Percentiles rank a stretch among this genome's conserved stretches.
These are phyloP conservation scores for Volucella inflata DNA, from an alignment of 2,888 invertebrate genomes.

Conservation along the genomic window DNA sequence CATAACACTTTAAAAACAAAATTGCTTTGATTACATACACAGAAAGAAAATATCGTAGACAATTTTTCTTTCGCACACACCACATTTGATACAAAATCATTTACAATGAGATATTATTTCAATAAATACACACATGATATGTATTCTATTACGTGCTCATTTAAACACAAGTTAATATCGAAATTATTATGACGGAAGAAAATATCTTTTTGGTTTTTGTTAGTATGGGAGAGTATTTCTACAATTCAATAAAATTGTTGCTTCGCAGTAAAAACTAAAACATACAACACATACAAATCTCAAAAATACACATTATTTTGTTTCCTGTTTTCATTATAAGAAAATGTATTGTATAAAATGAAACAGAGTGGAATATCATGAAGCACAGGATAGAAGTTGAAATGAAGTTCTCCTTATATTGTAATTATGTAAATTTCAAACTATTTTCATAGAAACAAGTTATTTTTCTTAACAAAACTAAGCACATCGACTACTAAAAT, in stretches of 20 bases:
- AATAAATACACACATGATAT: not conserved
- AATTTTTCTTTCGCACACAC: slow-evolving; percentile 34
- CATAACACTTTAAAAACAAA: slow-evolving; percentile 34
- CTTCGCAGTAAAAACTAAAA: too few relatives aligned
- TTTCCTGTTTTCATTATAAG: too few relatives aligned
- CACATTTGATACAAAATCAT: slow-evolving; percentile 24
- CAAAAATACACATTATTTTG: too few relatives aligned
- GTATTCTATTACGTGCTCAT: slow-evolving; percentile 34
- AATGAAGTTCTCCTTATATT: too few relatives aligned
- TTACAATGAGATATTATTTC: slow-evolving; percentile 16
- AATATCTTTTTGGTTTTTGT: slow-evolving; percentile 14
- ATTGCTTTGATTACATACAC: slow-evolving; percentile 31
- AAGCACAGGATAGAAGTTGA: too few relatives aligned
- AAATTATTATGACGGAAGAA: slow-evolving; percentile 5
- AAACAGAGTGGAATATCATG: too few relatives aligned
- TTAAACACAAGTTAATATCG: slow-evolving; percentile 14
- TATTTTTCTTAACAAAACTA: too few relatives aligned
- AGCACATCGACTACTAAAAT: too few relatives aligned
- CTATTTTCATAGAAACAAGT: too few relatives aligned
- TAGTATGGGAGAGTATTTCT: slow-evolving; percentile 33
- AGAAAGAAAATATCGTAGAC: slow-evolving; percentile 21
- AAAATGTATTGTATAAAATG: too few relatives aligned
- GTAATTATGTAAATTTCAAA: too few relatives aligned
- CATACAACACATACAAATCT: too few relatives aligned
- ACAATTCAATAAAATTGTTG: not conserved